Percentiles rank a stretch among this genome's conserved stretches.
These are phyloP conservation scores for Drosophila buzzatii DNA, from an alignment of 2,888 invertebrate genomes.

Conservation along the genomic window DNA sequence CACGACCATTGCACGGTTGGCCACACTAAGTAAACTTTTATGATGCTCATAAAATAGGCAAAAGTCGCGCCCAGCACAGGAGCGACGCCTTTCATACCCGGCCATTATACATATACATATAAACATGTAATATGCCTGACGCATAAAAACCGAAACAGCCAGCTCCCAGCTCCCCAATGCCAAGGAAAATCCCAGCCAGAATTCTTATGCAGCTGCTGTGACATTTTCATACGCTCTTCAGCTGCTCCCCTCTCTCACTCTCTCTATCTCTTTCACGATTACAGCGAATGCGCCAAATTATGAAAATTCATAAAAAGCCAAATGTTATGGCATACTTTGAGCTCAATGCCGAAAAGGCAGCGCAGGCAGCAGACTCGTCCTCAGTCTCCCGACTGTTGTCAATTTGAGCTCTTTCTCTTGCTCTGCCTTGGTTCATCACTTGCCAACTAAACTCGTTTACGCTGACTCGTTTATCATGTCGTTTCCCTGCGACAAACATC, in stretches of 20 bases:
- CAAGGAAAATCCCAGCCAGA: slow-evolving; percentile 59
- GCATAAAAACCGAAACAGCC: slow-evolving; percentile 64
- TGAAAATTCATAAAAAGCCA: slow-evolving; percentile 79
- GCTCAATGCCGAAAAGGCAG: slow-evolving; percentile 28
- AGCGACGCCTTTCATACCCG: neutral
- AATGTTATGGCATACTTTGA: slow-evolving; percentile 76
- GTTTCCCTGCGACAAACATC: slow-evolving; percentile 52
- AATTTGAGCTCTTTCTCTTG: slow-evolving; percentile 51
- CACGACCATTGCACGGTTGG: slow-evolving; percentile 57
- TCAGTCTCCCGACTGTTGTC: slow-evolving; percentile 43
- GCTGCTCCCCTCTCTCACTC: neutral
- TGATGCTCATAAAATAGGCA: slow-evolving; percentile 77
- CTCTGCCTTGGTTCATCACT: slow-evolving; percentile 62
- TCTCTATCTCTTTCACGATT: neutral
- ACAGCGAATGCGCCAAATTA: slow-evolving; percentile 69
- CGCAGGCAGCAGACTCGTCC: slow-evolving; percentile 1
- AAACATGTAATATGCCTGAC: slow-evolving; percentile 62
- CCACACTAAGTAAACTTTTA: slow-evolving; percentile 78
- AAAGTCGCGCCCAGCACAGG: slow-evolving; percentile 60
- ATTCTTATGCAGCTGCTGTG: slow-evolving; percentile 77
- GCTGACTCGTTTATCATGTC: slow-evolving; percentile 72
- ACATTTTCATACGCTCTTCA: slow-evolving; percentile 75
- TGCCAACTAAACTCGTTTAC: slow-evolving; percentile 73
- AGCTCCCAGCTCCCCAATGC: slow-evolving; percentile 11
- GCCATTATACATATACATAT: slow-evolving; percentile 29